Base-by-base conservation (phyloP, 2,888 invertebrate genomes). In the Euspilapteryx auroguttella region DNA sequence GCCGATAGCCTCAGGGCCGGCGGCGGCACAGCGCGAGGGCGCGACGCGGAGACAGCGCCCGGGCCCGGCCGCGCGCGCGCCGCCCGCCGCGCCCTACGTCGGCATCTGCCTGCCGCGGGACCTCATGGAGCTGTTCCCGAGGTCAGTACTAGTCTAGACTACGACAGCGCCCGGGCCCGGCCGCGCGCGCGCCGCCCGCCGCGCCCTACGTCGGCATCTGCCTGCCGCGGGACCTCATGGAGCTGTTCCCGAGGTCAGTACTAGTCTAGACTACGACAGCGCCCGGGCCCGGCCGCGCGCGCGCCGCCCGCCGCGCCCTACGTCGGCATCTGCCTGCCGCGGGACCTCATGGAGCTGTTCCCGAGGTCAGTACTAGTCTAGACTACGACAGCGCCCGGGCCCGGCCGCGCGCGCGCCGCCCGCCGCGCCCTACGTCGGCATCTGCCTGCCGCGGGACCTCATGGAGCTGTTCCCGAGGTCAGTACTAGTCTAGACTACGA, bases 321-420 rank as follows among this genome's bases (percentile, higher is more conserved):
- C 49, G 81, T 87, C 71, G 90, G 90, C 12, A 82, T 91, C 32
- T 81, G 86, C 47, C 68, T 90, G 39, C 89, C 91, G 5, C 68
- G 79, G 30, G 81, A 80, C 45, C 69, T 89, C 21, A 62, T 69
- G 34, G 81, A 83, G 45, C 73, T 89, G 32, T 88, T 88, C 61
- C 82, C 84, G 24, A 76, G 76, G 55, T 65, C 34, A 27, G 10
- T n/a, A n/a, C n/a, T 17, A 8, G 17, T 17, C 17, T 17, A 17
- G 5, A 17, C 17, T 17, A 17, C n/a, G 28, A 11, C 2, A 6
- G 14, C 17, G 23, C 10, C 37, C 31, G 33, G 22, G 24, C 14
- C 30, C 30, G 11, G 38, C 3, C 32, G 36, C 35, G 21, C 38
- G 33, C 27, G 15, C 23, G 4, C 12, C 20, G 15, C 30, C 15